phyloP scores from a whole-genome alignment of 2,797 vertebrate genomes.

The Salarias fasciatus region DNA sequence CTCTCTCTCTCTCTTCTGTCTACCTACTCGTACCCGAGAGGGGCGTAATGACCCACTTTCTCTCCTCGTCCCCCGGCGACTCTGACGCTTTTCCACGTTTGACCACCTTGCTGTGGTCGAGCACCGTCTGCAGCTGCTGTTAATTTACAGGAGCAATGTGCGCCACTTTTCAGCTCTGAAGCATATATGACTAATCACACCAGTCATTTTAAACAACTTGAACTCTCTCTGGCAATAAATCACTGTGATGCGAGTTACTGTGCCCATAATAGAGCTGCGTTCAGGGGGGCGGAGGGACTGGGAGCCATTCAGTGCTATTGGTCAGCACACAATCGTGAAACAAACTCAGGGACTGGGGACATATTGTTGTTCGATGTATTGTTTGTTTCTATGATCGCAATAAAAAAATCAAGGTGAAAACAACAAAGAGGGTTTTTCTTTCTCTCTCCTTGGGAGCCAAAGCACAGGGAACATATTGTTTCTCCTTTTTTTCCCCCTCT shows the following conservation, averaged over 20 bases:
- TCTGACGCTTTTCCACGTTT: constrained; percentile 75
- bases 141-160: constrained; percentile 78
- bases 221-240: constrained; percentile 84
- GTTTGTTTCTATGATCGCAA: constrained; percentile 72
- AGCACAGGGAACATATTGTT: constrained; percentile 47
- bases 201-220: constrained; percentile 86
- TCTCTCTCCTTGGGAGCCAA: constrained; percentile 33
- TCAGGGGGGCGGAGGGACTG: constrained; percentile 68
- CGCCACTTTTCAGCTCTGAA: constrained; percentile 69
- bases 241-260: constrained; percentile 82
- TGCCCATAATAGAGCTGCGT: constrained; percentile 81
- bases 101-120: constrained; percentile 80
- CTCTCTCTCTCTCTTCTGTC: constrained; percentile 57
- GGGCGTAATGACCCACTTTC: constrained; percentile 83
- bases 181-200: constrained; percentile 87
- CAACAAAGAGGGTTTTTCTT: constrained; percentile 58
- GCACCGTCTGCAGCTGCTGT: constrained; percentile 80
- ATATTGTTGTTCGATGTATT: constrained; percentile 65
- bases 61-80: constrained; percentile 69
- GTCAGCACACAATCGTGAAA: constrained; percentile 75
- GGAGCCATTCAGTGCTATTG: constrained; percentile 74
- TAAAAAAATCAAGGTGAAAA: constrained; percentile 69
- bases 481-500: constrained; percentile 38
- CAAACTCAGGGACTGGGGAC: constrained; percentile 64
- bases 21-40: constrained; percentile 68